These are phyloP conservation scores for Glossosoma conforme DNA, from an alignment of 1,140 invertebrate species.

Conservation along the genomic window DNA sequence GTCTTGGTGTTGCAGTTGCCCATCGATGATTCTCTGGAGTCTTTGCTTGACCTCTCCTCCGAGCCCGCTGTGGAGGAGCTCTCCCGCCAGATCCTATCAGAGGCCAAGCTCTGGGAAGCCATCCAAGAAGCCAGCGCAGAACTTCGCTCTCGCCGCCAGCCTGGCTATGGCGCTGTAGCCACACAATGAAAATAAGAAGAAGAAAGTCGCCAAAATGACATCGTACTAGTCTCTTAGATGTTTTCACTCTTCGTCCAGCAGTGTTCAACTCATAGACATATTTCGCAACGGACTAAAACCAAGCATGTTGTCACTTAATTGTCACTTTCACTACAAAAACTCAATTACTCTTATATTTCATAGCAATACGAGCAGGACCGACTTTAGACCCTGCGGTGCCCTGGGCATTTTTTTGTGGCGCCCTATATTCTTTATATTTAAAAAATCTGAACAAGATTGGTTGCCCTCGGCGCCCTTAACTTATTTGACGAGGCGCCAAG, in stretches of 20 bases:
- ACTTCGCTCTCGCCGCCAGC: constrained; percentile 53
- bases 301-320: neutral
- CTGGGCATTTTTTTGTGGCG: no score
- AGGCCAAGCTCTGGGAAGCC: constrained; percentile 71
- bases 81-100: constrained; percentile 67
- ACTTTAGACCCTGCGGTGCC: no score
- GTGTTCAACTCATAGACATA: neutral
- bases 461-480: no score
- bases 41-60: constrained; percentile 58
- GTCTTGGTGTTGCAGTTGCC: constrained; percentile 1
- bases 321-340: neutral
- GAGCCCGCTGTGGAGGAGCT: constrained; percentile 67
- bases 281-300: neutral
- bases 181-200: neutral
- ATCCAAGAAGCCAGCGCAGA: constrained; percentile 68
- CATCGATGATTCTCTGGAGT: constrained; percentile 56
- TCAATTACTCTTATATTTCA: no score
- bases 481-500: no score
- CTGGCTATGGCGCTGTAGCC: neutral
- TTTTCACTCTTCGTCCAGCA: neutral
- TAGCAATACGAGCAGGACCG: no score
- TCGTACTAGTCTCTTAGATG: neutral
- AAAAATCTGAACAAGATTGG: no score
- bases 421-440: no score
- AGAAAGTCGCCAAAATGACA: neutral